Evolutionary conservation across 92 coral and sea anemone species (phyloP), one percentile per base, ranked within the genome.

Genomic region (Zoanthus sansibaricus): DNA sequence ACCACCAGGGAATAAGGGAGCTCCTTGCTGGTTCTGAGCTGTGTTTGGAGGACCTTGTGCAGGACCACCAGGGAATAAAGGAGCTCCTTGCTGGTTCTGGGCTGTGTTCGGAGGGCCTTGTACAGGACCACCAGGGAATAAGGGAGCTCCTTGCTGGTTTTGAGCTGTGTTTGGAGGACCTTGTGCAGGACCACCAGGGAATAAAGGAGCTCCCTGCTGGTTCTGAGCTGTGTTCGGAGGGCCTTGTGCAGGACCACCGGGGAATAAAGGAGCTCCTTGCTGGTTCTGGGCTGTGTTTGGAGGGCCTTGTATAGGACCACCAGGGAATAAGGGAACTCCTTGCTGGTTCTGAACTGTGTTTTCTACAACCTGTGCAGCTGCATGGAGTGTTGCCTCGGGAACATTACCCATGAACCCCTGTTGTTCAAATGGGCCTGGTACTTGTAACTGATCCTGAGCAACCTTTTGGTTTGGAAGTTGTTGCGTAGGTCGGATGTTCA

Each of bases 81-180:
- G 69, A 16, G 47, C 86, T 10, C 20, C 78, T 80, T 87, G 82
- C 77, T 71, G 91, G 58, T 67, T 78, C 18, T 88, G 76, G 14
- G 46, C 13, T 31, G 74, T 46, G 12, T 80, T 86, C 10, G 45
- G 85, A 5, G 61, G 31, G 49, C 56, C 74, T 7, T 72, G 30
- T 15, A 71, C 82, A 77, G 92, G 75, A 25, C 71, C 80, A 46
- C 70, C 83, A 31, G 51, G 31, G 14, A 77, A 58, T 77, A 77
- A 77, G 1, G 33, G 67, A 15, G 46, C 86, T 3, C 20, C 78
- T 79, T 79, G 79, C 61, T 71, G 91, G 71, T 75, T 78, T 13
- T 88, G 75, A 17, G 56, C 21, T 48, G 72, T 58, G 12, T 79
- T 86, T 10, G 45, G 84, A 2, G 55, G 51, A 48, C 58, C 74